A percentile compares a stretch with the other conserved stretches of the same genome.
These are phyloP conservation scores for Kryptolebias marmoratus DNA, from an alignment of 2,113 vertebrate genomes.

Conservation along the genomic window DNA sequence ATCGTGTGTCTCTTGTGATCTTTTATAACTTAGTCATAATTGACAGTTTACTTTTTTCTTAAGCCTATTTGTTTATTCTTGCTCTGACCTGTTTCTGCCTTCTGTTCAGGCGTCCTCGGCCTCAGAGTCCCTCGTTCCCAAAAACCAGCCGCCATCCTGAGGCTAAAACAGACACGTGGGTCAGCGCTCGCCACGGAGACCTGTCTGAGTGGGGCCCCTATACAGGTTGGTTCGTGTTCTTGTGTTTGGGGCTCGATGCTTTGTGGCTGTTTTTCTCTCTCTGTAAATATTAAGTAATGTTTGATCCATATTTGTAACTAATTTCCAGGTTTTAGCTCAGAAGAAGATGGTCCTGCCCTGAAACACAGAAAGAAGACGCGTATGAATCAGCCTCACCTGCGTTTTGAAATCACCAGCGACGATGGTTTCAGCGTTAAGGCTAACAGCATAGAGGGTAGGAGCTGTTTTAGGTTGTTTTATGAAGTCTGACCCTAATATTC, in stretches of 20 bases:
- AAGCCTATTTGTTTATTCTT: background rate
- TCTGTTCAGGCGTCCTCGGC: conserved; percentile 36
- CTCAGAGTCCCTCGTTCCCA: background rate
- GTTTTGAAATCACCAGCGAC: conserved; percentile 91
- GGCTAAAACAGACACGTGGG: conserved; percentile 60
- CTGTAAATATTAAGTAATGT: background rate
- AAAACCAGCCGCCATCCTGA: conserved; percentile 3
- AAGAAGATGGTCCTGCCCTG: conserved; percentile 80
- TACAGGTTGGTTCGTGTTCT: conserved; percentile 64
- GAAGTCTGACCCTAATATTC: background rate
- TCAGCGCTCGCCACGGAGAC: conserved; percentile 71
- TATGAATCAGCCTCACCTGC: conserved; percentile 84
- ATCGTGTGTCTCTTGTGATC: no score
- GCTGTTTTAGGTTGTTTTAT: background rate
- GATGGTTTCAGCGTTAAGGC: conserved; percentile 89
- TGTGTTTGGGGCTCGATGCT: background rate
- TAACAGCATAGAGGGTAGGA: conserved; percentile 88
- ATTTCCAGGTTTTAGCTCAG: conserved; percentile 83
- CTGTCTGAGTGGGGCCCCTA: conserved; percentile 78
- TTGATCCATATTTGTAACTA: background rate
- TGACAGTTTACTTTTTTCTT: background rate
- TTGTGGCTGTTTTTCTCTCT: background rate
- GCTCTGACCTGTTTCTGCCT: background rate
- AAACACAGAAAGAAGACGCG: conserved; percentile 77
- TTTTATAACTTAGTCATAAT: background rate